Conservation (phyloP, 2,113 vertebrate genomes). For the Neodontobutis hainanensis region DNA sequence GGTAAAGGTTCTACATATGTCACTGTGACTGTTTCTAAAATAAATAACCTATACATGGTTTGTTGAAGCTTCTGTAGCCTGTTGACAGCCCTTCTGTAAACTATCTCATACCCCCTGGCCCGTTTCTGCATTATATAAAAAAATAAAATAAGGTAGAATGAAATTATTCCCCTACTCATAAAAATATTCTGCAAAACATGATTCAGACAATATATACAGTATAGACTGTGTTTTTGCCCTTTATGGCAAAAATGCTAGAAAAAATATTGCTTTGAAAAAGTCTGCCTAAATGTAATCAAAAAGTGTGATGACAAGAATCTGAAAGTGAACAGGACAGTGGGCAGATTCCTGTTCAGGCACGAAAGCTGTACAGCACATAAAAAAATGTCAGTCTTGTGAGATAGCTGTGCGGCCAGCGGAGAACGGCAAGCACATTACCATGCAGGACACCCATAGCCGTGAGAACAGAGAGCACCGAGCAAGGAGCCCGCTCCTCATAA, state of each 20-base stretch:
- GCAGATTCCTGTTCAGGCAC: conserved; percentile 24
- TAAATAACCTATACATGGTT: too few species aligned
- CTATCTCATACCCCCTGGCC: too few species aligned
- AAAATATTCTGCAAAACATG: too few species aligned
- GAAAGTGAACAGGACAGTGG: not conserved
- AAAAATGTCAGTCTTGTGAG: conserved; percentile 43
- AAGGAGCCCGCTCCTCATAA: conserved; percentile 59
- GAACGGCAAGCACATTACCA: conserved; percentile 61
- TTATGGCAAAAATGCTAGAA: not conserved
- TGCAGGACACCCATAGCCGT: conserved; percentile 59
- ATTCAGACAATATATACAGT: too few species aligned
- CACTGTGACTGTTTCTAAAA: not conserved
- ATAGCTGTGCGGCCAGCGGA: conserved; percentile 46
- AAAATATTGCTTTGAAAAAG: conserved; percentile 34
- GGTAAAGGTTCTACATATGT: conserved; percentile 8
- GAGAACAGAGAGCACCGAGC: conserved; percentile 51
- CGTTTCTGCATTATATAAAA: too few species aligned
- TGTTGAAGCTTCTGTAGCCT: too few species aligned
- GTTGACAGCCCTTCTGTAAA: too few species aligned
- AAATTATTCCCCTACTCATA: too few species aligned
- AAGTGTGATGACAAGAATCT: conserved; percentile 29
- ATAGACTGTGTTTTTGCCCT: not conserved
- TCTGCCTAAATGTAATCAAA: conserved; percentile 38
- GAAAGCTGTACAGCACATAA: conserved; percentile 51
- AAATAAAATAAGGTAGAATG: too few species aligned